Evolutionary conservation across 1,140 invertebrate species (phyloP).

Genomic region (Rhagoletis pomonella): DNA sequence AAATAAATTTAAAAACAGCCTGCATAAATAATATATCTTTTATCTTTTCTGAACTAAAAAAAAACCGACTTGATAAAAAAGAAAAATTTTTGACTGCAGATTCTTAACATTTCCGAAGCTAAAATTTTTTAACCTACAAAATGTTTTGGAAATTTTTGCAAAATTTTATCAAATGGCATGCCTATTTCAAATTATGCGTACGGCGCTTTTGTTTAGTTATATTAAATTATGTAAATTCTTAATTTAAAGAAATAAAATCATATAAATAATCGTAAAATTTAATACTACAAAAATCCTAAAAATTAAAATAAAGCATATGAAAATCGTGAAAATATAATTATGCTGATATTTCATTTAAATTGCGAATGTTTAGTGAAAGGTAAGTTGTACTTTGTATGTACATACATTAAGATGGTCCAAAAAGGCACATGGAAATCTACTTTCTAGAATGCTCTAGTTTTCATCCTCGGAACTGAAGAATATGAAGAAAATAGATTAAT

Average conservation of each 20-base stretch:
- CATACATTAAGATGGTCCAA: too few relatives aligned
- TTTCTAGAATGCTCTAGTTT: too few relatives aligned
- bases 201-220: neutral
- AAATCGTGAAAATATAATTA: neutral
- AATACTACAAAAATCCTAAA: neutral
- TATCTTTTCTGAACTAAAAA: too few relatives aligned
- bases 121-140: neutral
- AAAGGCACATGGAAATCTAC: too few relatives aligned
- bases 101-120: neutral
- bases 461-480: too few relatives aligned
- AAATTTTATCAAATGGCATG: neutral
- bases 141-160: neutral
- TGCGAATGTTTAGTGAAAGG: too few relatives aligned
- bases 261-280: neutral
- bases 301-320: neutral
- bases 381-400: too few relatives aligned
- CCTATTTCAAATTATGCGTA: neutral
- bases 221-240: neutral
- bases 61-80: too few relatives aligned
- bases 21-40: neutral
- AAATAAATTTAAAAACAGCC: constrained; percentile 1
- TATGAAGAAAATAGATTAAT: too few relatives aligned
- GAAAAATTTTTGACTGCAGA: too few relatives aligned
- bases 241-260: neutral
- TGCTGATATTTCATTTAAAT: neutral